phyloP scores from a whole-genome alignment of 2,888 invertebrate species.

The Lamellibrachia columna region DNA sequence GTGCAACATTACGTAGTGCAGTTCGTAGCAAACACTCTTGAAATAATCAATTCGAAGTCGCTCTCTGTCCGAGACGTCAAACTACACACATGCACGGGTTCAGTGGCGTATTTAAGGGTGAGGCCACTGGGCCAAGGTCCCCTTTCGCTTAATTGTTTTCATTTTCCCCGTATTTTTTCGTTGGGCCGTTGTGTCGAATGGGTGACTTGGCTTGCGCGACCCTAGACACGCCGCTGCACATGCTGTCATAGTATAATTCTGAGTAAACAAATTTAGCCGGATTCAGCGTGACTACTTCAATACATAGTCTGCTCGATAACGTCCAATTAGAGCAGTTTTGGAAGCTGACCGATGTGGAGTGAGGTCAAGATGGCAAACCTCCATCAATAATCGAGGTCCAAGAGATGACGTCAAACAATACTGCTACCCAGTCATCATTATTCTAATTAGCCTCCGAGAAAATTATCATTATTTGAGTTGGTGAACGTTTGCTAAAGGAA shows the following conservation, averaged over 20 bases:
- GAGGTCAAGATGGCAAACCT: not conserved
- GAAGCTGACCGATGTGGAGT: not conserved
- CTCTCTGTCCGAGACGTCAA: not conserved
- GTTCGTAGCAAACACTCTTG: not conserved
- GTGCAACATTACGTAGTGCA: not conserved
- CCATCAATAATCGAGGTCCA: not conserved
- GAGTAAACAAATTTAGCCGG: not conserved
- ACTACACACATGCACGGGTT: not conserved
- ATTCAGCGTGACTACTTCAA: not conserved
- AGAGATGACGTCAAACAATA: not conserved
- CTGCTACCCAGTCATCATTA: too few species aligned
- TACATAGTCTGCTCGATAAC: not conserved
- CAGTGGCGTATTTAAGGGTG: too few species aligned
- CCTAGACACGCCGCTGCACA: not conserved
- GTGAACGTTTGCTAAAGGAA: slow-evolving; percentile 5
- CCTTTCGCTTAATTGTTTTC: too few species aligned
- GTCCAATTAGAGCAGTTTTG: not conserved
- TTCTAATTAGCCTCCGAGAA: too few species aligned
- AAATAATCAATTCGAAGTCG: not conserved
- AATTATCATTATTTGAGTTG: not conserved
- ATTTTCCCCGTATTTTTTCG: too few species aligned
- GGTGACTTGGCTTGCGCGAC: too few species aligned
- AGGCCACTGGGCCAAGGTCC: too few species aligned
- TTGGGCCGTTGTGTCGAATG: too few species aligned
- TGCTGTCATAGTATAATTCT: not conserved